Base-by-base conservation (phyloP, 2,888 invertebrate species). In the Drosophila nigritarsus region DNA sequence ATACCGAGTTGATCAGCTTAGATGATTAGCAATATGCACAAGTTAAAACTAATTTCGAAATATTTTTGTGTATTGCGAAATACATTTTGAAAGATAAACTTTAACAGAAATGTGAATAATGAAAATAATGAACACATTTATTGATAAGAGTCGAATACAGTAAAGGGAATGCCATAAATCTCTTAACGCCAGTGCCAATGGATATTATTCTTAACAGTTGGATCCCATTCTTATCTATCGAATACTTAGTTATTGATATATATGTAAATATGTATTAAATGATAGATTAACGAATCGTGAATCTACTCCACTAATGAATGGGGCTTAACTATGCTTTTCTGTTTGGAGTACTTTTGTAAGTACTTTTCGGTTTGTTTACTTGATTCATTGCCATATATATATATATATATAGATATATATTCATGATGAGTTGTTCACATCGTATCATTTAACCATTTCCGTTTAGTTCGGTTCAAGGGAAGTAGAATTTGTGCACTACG, bases 401-500 rank as follows among this genome's bases (percentile, higher is more conserved):
- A 59, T 45, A 53, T 34, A 66, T 38, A 34, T 11, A 58, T 45
- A 45, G 29, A 38, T n/a, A 60, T 34, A 53, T 34, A 66, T 66
- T 24, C 11, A 48, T 45, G 15, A 48, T 62, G 20, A 62, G 32
- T 30, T 38, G 15, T n/a, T 40, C 32, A 20, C 30, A 53, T 48
- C 20, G 20, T 24, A 45, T 50, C 30, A 56, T 61, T 38, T 50
- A 7, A 11, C 6, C 38, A 38, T 42, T 64, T 70, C 55, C 63
- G 50, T 40, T 45, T 8, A 2, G 11, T 34, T 48, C n/a, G 48
- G 15, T 48, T 54, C 36, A 20, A 36, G 75, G 75, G 62, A 73
- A 60, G 56, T 49, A 20, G 32, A 62, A 56, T 72, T 56, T 68
- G 36, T 65, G 65, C 58, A 60, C 55, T 48, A 40, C 54, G 8